phyloP scores from a whole-genome alignment of 1,140 invertebrate species.

The Sipha flava region DNA sequence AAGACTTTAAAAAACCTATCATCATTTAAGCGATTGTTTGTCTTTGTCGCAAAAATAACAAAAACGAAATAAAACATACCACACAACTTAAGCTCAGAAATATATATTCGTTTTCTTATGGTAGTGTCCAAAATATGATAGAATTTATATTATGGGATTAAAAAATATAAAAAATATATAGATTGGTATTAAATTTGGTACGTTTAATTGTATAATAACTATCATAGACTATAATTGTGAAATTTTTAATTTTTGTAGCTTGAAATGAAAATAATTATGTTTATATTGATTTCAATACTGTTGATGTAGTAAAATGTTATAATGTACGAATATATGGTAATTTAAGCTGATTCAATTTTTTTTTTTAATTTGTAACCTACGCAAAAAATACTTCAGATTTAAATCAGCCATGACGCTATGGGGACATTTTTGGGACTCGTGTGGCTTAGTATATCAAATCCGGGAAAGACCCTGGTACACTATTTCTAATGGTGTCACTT shows the following conservation, averaged over 20 bases:
- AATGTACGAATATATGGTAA: too few species aligned
- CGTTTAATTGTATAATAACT: too few species aligned
- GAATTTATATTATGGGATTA: too few species aligned
- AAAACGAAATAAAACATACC: conserved; percentile 6
- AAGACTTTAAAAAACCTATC: conserved; percentile 27
- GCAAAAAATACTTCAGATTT: neutral
- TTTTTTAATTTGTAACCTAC: neutral
- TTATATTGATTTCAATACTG: too few species aligned
- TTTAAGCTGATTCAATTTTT: too few species aligned
- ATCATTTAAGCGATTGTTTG: conserved; percentile 14
- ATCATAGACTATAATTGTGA: too few species aligned
- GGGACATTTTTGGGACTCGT: neutral
- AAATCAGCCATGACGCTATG: neutral
- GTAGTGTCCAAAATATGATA: neutral
- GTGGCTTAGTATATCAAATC: conserved; percentile 5
- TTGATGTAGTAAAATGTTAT: too few species aligned
- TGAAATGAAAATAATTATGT: too few species aligned
- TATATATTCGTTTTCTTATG: neutral
- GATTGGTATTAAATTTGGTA: too few species aligned
- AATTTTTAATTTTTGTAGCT: too few species aligned
- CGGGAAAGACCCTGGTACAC: neutral
- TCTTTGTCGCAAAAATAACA: conserved; percentile 22
- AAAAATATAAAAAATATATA: too few species aligned
- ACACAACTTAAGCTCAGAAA: neutral
- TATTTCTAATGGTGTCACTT: neutral